Base-by-base conservation (phyloP, 1,140 invertebrate species). In the Bombyx mandarina region DNA sequence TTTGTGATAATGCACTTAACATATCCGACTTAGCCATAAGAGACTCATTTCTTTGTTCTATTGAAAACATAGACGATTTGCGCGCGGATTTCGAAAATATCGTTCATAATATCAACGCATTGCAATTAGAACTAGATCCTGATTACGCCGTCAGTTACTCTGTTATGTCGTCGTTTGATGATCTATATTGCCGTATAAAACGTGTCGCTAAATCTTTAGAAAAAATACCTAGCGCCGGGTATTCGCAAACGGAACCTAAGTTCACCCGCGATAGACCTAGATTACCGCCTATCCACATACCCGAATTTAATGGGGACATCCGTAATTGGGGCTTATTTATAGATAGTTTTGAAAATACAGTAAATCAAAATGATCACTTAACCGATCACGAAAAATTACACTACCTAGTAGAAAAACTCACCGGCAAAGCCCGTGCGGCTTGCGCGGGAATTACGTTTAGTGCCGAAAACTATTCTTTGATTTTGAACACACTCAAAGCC, bases 261-360 rank as follows among this genome's bases (percentile, higher is more conserved):
- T 18, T 48, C 47, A 48, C 5, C 5, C 47, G 9, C 47, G 47
- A 48, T 48, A 48, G 47, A 48, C 47, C 47, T 5, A 48, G 18
- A 48, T 48, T 48, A 48, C 47, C 9, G 47, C 47, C 9, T 18
- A 48, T 48, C 18, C 5, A 48, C 10, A 48, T 48, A 6, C 47
- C 47, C 47, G 47, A 48, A 48, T 48, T 48, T 48, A 48, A 48
- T 9, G 47, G 47, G 10, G 47, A 6, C 18, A 48, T 48, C 18
- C 10, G 9, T n/a, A 48, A 48, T 48, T 48, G 47, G 47, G 10
- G 3, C 18, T 48, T 48, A 18, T 48, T 48, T 48, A n/a, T n/a
- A n/a, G 9, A 48, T 48, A 48, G 47, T 48, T 48, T 48, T 48
- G 47, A 48, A 18, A 48, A 48, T 48, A 48, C 47, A 48, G 18